phyloP scores from a whole-genome alignment of 2,888 invertebrate species.

The Pediacus dermestoides region DNA sequence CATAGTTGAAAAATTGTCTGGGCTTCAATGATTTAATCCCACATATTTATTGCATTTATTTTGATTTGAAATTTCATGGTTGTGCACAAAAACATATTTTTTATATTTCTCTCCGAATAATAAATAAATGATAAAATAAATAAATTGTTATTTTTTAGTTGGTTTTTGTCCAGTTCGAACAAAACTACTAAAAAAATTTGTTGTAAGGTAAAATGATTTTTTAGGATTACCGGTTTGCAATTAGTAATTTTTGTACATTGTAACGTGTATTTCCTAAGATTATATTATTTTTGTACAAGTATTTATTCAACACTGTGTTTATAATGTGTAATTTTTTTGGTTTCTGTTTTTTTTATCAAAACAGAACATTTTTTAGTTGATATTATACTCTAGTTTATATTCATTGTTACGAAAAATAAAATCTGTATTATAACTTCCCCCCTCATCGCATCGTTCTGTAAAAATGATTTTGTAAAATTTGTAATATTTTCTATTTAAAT shows the following conservation, averaged over 20 bases:
- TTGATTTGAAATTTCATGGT: slow-evolving; percentile 16
- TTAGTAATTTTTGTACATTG: too few relatives aligned
- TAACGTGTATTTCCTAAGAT: too few relatives aligned
- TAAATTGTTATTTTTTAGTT: too few relatives aligned
- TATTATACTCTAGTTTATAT: slow-evolving; percentile 19
- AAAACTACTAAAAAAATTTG: too few relatives aligned
- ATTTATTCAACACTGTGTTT: slow-evolving; percentile 31
- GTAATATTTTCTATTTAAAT: slow-evolving; percentile 36
- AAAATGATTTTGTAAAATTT: slow-evolving; percentile 34
- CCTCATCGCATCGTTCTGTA: too few relatives aligned
- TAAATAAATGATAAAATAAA: too few relatives aligned
- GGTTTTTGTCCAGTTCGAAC: too few relatives aligned
- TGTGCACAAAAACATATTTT: slow-evolving; percentile 31
- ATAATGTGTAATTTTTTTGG: too few relatives aligned
- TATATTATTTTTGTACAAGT: slow-evolving; percentile 36
- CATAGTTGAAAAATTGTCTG: not conserved
- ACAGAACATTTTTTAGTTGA: slow-evolving; percentile 25
- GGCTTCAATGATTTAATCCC: not conserved
- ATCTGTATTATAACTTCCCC: too few relatives aligned
- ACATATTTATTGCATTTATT: not conserved
- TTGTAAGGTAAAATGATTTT: too few relatives aligned
- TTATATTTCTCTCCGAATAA: slow-evolving; percentile 16
- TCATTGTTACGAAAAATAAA: too few relatives aligned
- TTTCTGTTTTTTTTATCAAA: slow-evolving; percentile 20
- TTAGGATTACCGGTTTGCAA: too few relatives aligned